These are phyloP conservation scores for Scophthalmus maximus DNA, from an alignment of 2,113 vertebrate genomes.

Conservation along the genomic window DNA sequence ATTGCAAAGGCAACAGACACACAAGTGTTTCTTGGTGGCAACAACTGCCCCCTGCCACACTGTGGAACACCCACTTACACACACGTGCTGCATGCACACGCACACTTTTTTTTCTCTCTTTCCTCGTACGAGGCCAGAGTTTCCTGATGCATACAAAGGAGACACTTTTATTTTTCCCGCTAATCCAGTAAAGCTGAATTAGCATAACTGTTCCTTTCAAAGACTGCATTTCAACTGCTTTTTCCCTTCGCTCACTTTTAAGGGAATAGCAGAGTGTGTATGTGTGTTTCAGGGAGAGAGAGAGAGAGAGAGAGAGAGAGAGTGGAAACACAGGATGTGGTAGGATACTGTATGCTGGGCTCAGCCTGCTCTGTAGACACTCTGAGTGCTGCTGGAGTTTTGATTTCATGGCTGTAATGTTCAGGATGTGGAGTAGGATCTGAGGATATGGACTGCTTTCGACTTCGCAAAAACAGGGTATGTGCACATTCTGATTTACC, in stretches of 20 bases:
- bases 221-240: constrained; percentile 57
- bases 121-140: constrained; percentile 63
- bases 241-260: constrained; percentile 55
- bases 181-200: constrained; percentile 71
- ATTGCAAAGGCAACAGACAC: constrained; percentile 40
- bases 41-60: constrained; percentile 61
- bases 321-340: constrained; percentile 80
- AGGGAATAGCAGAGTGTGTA: constrained; percentile 53
- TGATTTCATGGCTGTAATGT: constrained; percentile 68
- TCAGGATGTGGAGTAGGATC: constrained; percentile 61
- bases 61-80: constrained; percentile 53
- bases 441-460: constrained; percentile 80
- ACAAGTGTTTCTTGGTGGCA: constrained; percentile 47
- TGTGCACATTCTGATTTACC: constrained; percentile 45
- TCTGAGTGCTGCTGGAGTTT: constrained; percentile 62
- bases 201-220: constrained; percentile 61
- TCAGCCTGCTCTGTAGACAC: constrained; percentile 72
- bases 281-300: constrained; percentile 46
- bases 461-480: constrained; percentile 78
- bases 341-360: constrained; percentile 74
- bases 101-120: constrained; percentile 27
- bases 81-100: constrained; percentile 13
- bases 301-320: constrained; percentile 45
- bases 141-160: constrained; percentile 66
- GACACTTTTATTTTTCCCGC: constrained; percentile 69